Conservation (phyloP, 2,888 invertebrate species). For the Andrena dorsata region DNA sequence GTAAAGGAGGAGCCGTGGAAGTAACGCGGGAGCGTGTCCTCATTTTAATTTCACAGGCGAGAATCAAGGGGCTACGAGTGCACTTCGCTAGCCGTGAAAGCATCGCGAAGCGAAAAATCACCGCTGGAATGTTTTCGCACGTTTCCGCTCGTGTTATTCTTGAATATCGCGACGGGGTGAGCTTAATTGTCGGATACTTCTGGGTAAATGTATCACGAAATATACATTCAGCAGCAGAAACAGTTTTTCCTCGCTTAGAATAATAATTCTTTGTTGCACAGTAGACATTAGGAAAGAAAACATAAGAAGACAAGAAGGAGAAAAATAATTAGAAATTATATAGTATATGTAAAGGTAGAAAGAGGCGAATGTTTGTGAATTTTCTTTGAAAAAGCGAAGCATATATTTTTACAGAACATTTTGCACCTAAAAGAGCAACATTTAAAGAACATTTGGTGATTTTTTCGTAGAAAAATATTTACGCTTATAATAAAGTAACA, state of each 20-base stretch:
- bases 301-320: too few relatives aligned
- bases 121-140: slow-evolving; percentile 6
- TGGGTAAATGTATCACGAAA: slow-evolving; percentile 7
- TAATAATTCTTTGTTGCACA: too few relatives aligned
- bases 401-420: too few relatives aligned
- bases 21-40: not conserved
- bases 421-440: too few relatives aligned
- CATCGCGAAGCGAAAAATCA: slow-evolving; percentile 29
- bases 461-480: too few relatives aligned
- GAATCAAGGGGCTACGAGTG: slow-evolving; percentile 21
- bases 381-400: too few relatives aligned
- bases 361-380: too few relatives aligned
- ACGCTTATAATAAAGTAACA: too few relatives aligned
- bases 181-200: slow-evolving; percentile 12
- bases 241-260: not conserved
- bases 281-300: too few relatives aligned
- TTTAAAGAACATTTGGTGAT: too few relatives aligned
- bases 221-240: slow-evolving; percentile 3
- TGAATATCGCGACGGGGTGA: not conserved
- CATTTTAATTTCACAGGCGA: slow-evolving; percentile 23
- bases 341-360: too few relatives aligned
- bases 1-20: not conserved
- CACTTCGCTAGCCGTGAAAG: slow-evolving; percentile 12
- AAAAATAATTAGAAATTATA: too few relatives aligned
- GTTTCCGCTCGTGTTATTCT: slow-evolving; percentile 7